Evolutionary conservation across 2,888 invertebrate species (phyloP).

Genomic region (Coenonympha glycerion): DNA sequence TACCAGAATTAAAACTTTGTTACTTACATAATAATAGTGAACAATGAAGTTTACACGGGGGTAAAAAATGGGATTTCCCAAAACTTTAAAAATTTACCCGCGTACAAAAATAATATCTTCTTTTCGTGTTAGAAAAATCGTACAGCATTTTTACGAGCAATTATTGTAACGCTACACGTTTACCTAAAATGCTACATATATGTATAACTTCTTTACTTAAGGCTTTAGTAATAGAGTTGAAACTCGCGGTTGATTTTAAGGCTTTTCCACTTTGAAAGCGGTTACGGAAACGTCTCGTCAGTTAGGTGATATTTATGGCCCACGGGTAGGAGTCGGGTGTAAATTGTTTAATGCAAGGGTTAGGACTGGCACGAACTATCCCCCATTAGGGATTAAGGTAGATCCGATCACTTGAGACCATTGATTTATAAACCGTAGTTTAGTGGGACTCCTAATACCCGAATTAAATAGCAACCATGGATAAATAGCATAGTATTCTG

Average conservation of each 20-base stretch:
- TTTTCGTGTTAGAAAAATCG: conserved; percentile 23
- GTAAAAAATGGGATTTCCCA: conserved; percentile 9
- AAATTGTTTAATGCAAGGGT: conserved; percentile 57
- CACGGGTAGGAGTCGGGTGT: conserved; percentile 49
- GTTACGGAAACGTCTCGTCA: conserved; percentile 65
- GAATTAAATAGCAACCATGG: too few relatives aligned
- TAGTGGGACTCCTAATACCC: too few relatives aligned
- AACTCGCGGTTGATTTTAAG: conserved; percentile 15
- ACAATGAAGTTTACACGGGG: too few relatives aligned
- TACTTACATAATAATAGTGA: too few relatives aligned
- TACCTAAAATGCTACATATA: conserved; percentile 9
- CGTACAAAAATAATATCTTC: conserved; percentile 22
- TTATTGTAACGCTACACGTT: conserved; percentile 32
- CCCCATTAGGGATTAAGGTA: conserved; percentile 15
- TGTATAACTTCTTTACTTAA: conserved; percentile 17
- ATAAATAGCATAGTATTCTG: too few relatives aligned
- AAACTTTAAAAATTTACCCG: conserved; percentile 14
- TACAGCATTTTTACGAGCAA: conserved; percentile 31
- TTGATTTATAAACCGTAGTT: not conserved
- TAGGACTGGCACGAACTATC: conserved; percentile 30
- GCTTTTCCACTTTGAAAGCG: conserved; percentile 49
- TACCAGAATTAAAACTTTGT: too few relatives aligned
- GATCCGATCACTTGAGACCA: not conserved
- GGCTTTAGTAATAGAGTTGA: conserved; percentile 15
- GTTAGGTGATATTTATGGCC: conserved; percentile 61